Evolutionary conservation across 2,113 vertebrate genomes (phyloP), one percentile per base, ranked within the genome.

Genomic region (Brachionichthys hirsutus): DNA sequence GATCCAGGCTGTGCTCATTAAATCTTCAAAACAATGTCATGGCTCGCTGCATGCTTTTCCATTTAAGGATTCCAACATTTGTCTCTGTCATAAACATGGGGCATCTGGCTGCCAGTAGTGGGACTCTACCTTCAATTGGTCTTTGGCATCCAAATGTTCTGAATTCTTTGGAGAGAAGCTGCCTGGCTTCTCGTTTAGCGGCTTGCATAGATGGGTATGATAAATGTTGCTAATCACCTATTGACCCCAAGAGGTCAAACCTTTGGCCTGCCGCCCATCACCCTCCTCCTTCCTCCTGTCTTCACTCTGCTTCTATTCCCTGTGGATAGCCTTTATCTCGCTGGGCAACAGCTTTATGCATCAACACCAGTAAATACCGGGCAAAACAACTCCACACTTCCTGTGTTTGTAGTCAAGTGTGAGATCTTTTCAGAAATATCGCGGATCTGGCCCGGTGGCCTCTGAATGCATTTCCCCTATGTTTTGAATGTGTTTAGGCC

Each of bases 181-280:
- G 67, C 57, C 57, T 67, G 70, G 59, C 75, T 81, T 80, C 77
- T 85, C 77, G 52, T 82, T 78, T 55, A 74, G 67, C 72, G 78
- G 73, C 75, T 69, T 34, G 53, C 9, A 10, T 54, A 72, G n/a
- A n/a, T n/a, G n/a, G 84, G 67, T 76, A 81, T 91, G 87, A 90
- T 89, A 82, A 85, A 92, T 90, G 90, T 73, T 85, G 69, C 84
- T 85, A 54, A 86, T 89, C 82, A 89, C 87, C 89, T 85, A 61
- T 85, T 82, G 84, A 85, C 84, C 84, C 62, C 2, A 1, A 59
- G 61, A 81, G 87, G 87, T 91, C 85, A 80, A 83, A 54, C 73
- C 53, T 70, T 57, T 83, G 75, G 82, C 87, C 79, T 57, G 52
- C 77, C 30, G 57, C 67, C 85, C 79, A 68, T 81, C 82, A 66